Base-by-base conservation (phyloP, 2,113 vertebrate genomes). In the Sceloporus undulatus region DNA sequence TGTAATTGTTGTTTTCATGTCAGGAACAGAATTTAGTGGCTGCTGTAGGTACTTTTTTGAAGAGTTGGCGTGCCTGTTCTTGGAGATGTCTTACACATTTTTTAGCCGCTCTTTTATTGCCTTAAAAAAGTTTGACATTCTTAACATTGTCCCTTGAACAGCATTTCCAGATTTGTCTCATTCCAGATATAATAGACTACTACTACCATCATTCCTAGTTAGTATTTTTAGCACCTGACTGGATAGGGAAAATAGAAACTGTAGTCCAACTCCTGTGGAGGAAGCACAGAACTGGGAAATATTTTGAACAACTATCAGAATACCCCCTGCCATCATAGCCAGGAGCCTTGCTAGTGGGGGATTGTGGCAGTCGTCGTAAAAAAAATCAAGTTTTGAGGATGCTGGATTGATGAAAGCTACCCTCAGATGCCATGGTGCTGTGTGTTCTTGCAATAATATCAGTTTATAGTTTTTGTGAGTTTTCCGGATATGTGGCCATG, bases 1-100 rank as follows among this genome's bases (percentile, higher is more conserved):
- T 76, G 56, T 88, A 18, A 85, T 91, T 92, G 27, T 14, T 71
- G 5, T 78, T 93, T 92, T 66, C 76, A 68, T 56, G 11, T 65
- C 56, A 79, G 9, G 23, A 80, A 87, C 42, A 82, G 76, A 82
- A 79, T 21, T 93, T 76, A 87, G 25, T 29, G n/a, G 0, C 0
- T 48, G 6, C 75, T 75, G 90, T 29, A 66, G n/a, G 18, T 90
- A 2, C 71, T 91, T 91, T 48, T 83, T 79, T 1, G n/a, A 86
- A 77, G 65, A 68, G 38, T 65, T 52, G 10, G 59, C 62, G 76
- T n/a, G 9, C 87, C 25, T 75, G 65, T 1, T 87, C 65, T 89
- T 83, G 13, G 52, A 81, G 21, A 82, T 42, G 0, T 0, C 13
- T 13, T 86, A 68, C 77, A 74, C 66, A 54, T 27, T 84, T 92